phyloP scores from a whole-genome alignment of 2,113 vertebrate species.

The Sitta europaea region DNA sequence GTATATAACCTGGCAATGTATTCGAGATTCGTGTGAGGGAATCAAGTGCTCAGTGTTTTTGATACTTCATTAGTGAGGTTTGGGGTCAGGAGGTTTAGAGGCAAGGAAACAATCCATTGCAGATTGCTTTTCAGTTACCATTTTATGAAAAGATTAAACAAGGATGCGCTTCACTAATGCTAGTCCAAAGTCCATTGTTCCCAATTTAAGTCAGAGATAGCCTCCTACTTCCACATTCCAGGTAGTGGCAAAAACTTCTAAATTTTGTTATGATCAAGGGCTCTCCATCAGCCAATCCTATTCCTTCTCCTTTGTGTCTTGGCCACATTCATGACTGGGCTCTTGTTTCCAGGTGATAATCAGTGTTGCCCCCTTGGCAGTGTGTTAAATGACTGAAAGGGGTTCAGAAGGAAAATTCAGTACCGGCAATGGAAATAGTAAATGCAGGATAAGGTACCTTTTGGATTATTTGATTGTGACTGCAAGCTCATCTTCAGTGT shows the following conservation, averaged over 20 bases:
- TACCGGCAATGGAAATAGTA: neutral
- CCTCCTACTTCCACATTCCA: neutral
- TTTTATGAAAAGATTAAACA: neutral
- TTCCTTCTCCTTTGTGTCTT: neutral
- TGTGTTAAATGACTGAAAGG: neutral
- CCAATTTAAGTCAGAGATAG: neutral
- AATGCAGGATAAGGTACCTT: neutral
- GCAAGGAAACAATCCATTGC: neutral
- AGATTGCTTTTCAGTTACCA: neutral
- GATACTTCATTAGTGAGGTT: neutral
- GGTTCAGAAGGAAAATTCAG: neutral
- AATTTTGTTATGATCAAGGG: accelerated
- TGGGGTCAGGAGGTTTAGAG: neutral
- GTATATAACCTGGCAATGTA: neutral
- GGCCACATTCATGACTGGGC: neutral
- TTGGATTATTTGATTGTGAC: neutral
- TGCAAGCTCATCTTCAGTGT: neutral
- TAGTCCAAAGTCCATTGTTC: neutral
- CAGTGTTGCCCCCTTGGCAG: neutral
- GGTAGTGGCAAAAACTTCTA: neutral
- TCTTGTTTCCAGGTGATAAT: neutral
- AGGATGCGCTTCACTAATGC: neutral
- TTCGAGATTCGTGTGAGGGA: neutral
- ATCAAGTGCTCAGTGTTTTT: neutral
- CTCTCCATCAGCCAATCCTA: neutral